Conservation (phyloP, 2,113 vertebrate species). For the Pomatostomus ruficeps region DNA sequence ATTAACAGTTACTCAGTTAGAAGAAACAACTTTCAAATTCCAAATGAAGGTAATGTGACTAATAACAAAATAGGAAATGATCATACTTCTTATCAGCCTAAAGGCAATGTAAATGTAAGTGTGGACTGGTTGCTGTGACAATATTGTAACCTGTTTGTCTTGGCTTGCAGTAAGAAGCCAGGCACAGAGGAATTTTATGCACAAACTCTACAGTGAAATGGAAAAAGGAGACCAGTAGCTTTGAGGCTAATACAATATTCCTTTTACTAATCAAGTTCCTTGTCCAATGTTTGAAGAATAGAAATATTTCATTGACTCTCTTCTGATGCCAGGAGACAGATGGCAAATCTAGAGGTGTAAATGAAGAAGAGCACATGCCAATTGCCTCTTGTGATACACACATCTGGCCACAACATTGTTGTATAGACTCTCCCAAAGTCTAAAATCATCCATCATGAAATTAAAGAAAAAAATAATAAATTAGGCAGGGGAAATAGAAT, state of each 20-base stretch:
- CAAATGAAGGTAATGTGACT: background rate
- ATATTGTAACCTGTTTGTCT: background rate
- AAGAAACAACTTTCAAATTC: background rate
- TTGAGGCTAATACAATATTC: background rate
- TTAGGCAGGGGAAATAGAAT: background rate
- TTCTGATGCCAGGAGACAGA: background rate
- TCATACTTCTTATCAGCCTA: background rate
- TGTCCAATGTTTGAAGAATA: background rate
- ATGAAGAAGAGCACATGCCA: background rate
- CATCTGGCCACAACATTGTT: background rate
- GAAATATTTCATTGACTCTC: background rate
- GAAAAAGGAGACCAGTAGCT: background rate
- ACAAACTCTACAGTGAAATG: background rate
- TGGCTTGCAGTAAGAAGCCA: background rate
- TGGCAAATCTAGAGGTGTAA: background rate
- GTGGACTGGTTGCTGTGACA: background rate
- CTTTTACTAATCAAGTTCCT: background rate
- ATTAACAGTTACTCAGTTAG: background rate
- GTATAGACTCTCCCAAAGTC: background rate
- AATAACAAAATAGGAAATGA: constrained; percentile 8
- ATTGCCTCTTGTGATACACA: background rate
- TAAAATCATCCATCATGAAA: background rate
- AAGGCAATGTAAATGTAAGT: background rate
- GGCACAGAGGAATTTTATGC: background rate
- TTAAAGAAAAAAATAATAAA: background rate